phyloP scores from a whole-genome alignment of 2,888 invertebrate genomes.

The Helicoverpa assulta region DNA sequence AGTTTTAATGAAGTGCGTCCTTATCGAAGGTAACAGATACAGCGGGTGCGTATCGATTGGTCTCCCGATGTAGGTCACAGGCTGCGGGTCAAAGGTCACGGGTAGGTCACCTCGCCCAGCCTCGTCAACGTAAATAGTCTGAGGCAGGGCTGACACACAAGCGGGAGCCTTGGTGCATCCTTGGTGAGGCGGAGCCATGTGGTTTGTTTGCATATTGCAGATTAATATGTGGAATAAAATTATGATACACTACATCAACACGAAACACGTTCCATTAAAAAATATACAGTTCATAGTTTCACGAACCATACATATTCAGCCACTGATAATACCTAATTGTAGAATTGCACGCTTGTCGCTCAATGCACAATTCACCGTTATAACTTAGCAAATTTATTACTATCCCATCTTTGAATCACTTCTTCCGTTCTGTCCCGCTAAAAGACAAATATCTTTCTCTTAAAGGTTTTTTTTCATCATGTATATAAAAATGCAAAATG shows the following conservation, averaged over 20 bases:
- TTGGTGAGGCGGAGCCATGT: constrained; percentile 16
- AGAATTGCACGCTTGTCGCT: too few species aligned
- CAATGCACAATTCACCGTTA: too few species aligned
- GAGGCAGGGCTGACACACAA: constrained; percentile 65
- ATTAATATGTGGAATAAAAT: constrained; percentile 8
- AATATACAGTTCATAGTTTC: too few species aligned
- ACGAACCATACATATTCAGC: too few species aligned
- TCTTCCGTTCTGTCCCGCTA: too few species aligned
- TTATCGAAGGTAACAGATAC: constrained; percentile 71
- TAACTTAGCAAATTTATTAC: too few species aligned
- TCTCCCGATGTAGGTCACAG: constrained; percentile 88
- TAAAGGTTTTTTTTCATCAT: too few species aligned
- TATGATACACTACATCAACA: background rate
- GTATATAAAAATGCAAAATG: too few species aligned
- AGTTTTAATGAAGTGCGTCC: constrained; percentile 71
- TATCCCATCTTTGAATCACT: too few species aligned
- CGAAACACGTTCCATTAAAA: too few species aligned
- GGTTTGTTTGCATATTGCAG: constrained; percentile 12
- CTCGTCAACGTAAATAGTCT: constrained; percentile 80
- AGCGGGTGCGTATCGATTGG: constrained; percentile 82
- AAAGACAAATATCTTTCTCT: too few species aligned
- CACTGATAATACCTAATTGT: too few species aligned
- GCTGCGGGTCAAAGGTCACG: constrained; percentile 91
- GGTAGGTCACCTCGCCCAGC: constrained; percentile 82
- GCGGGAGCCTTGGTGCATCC: constrained; percentile 37